Base-by-base conservation (phyloP, 2,113 vertebrate species). In the Atractosteus spatula region DNA sequence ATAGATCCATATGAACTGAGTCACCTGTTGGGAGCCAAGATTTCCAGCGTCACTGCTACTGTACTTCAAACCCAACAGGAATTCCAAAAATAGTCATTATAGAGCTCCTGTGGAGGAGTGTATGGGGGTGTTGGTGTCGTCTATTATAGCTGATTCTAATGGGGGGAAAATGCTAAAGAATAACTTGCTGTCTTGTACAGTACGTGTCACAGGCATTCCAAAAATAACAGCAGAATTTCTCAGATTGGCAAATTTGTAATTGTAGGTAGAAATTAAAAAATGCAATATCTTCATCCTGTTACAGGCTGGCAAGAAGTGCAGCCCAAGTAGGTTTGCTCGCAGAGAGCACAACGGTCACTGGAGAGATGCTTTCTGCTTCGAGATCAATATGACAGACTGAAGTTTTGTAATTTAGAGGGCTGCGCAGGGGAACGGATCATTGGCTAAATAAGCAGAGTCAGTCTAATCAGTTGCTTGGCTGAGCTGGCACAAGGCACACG, bases 241-340 rank as follows among this genome's bases (percentile, higher is more conserved):
- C 67, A 69, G 56, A 16, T 42, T 70, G 69, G 69, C 43, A 61
- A 45, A 55, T 70, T 29, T 4, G n/a, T 62, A 62, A 62, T 57
- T 71, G 69, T n/a, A 47, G 16, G 7, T 51, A 51, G 47, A 10
- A 51, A 59, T 6, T 2, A 13, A 59, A 59, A 59, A 13, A 11
- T 14, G 12, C 4, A 59, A 59, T 59, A 59, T 59, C 57, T 59
- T 59, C n/a, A 13, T 59, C 57, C 57, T 59, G 11, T 59, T 59
- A 59, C 12, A 13, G 57, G 7, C 54, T 55, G 7, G 5, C 66
- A 29, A 3, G n/a, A 51, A 14, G 65, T 8, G 29, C 29, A 29
- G 29, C 29, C 66, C 57, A 41, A 17, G 43, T 41, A 41, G 42
- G 41, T 16, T 68, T 51, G 7, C 16, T 59, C 45, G 12, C 14